Conservation (phyloP, 2,113 vertebrate genomes). For the Thunnus maccoyii region DNA sequence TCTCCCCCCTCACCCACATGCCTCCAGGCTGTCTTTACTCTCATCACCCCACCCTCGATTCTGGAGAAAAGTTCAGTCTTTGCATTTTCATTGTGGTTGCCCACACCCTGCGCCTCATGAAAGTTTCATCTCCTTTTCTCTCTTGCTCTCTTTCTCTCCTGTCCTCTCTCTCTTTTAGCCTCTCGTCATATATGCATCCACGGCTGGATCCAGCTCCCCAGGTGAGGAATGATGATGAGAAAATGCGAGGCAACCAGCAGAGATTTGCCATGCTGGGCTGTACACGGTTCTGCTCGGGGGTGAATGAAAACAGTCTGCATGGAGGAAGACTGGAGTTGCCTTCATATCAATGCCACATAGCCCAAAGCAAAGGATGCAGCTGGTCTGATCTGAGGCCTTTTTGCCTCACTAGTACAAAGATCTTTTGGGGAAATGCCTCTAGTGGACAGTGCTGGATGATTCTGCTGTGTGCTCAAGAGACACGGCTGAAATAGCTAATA, state of each 20-base stretch:
- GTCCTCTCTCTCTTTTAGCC: constrained; percentile 19
- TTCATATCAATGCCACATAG: constrained; percentile 66
- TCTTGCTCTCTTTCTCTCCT: background rate
- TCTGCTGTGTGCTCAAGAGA: constrained; percentile 27
- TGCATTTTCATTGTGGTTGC: constrained; percentile 79
- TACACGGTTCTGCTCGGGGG: constrained; percentile 44
- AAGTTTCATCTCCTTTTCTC: constrained; percentile 72
- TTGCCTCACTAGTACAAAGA: constrained; percentile 53
- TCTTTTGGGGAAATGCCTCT: constrained; percentile 58
- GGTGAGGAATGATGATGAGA: constrained; percentile 80
- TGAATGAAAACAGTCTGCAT: constrained; percentile 59
- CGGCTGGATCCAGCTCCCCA: constrained; percentile 64
- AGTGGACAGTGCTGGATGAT: constrained; percentile 19
- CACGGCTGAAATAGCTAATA: constrained; percentile 43
- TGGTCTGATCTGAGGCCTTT: constrained; percentile 56
- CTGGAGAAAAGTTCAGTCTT: constrained; percentile 79
- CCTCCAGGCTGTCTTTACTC: constrained; percentile 62
- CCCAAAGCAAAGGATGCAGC: constrained; percentile 59
- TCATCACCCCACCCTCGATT: constrained; percentile 55
- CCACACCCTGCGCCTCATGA: constrained; percentile 71
- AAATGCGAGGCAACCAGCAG: constrained; percentile 62
- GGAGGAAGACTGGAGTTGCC: constrained; percentile 18
- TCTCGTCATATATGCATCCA: constrained; percentile 59
- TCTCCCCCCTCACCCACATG: background rate
- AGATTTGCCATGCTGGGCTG: constrained; percentile 64